Conservation (phyloP, 2,797 vertebrate genomes). For the Sitta carolinensis region DNA sequence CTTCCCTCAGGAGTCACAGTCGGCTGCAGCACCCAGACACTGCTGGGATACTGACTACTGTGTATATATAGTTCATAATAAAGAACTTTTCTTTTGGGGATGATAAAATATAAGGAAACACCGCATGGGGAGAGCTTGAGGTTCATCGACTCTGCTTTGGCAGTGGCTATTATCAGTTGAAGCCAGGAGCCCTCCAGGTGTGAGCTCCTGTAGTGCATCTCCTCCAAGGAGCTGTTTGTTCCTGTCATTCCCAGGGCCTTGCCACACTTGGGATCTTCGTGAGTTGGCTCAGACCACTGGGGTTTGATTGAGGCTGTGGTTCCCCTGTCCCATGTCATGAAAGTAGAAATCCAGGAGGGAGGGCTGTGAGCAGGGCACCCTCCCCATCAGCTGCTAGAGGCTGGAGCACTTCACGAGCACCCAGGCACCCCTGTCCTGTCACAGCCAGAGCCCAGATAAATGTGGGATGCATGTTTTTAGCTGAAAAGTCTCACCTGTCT, state of each 20-base stretch:
- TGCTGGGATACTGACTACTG: background rate
- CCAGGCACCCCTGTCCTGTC: background rate
- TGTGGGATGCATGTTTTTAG: background rate
- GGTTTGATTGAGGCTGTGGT: background rate
- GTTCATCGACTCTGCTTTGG: background rate
- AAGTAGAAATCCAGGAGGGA: background rate
- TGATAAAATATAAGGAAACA: background rate
- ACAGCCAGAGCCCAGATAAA: background rate
- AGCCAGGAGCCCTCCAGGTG: background rate
- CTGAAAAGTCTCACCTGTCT: background rate
- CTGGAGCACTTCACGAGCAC: background rate
- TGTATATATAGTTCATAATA: background rate
- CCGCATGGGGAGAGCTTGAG: rapidly evolving
- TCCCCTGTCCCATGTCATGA: rapidly evolving
- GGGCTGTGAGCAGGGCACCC: background rate
- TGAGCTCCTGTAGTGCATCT: background rate
- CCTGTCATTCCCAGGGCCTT: background rate
- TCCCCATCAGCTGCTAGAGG: background rate
- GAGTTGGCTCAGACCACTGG: background rate
- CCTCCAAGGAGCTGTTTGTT: background rate
- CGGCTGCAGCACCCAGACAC: background rate
- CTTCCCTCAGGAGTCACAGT: background rate
- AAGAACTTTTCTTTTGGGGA: background rate
- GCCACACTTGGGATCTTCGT: background rate
- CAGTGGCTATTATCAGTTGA: background rate